Conservation (phyloP, 1,140 invertebrate genomes). For the Dolichoris vasculosae region DNA sequence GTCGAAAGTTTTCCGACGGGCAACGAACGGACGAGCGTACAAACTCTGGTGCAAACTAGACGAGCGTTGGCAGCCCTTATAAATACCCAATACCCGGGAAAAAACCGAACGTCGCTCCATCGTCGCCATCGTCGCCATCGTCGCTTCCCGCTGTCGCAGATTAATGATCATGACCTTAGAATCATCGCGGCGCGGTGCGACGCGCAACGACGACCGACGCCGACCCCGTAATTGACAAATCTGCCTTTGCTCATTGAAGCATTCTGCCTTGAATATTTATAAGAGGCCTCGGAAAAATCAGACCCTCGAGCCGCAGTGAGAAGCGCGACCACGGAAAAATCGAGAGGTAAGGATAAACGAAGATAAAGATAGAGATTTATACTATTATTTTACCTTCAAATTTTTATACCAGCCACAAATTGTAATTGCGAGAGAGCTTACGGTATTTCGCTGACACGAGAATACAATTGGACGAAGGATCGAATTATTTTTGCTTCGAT, state of each 20-base stretch:
- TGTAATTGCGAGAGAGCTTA: neutral
- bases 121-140: too few species aligned
- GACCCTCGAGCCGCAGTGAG: neutral
- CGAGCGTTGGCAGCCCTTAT: neutral
- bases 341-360: neutral
- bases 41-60: neutral
- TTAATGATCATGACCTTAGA: slow-evolving; percentile 51
- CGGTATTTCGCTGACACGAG: neutral
- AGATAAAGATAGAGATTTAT: neutral
- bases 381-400: neutral
- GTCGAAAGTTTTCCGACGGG: too few species aligned
- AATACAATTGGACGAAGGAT: neutral
- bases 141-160: neutral
- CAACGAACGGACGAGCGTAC: neutral
- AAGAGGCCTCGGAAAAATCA: neutral
- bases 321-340: neutral
- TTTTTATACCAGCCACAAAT: neutral
- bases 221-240: slow-evolving; percentile 39
- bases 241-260: slow-evolving; percentile 29
- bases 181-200: neutral
- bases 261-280: slow-evolving; percentile 27
- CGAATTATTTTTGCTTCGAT: neutral
- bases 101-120: neutral
- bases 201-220: neutral
- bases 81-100: neutral